phyloP scores from a whole-genome alignment of 2,113 vertebrate species.

The Tiliqua scincoides region DNA sequence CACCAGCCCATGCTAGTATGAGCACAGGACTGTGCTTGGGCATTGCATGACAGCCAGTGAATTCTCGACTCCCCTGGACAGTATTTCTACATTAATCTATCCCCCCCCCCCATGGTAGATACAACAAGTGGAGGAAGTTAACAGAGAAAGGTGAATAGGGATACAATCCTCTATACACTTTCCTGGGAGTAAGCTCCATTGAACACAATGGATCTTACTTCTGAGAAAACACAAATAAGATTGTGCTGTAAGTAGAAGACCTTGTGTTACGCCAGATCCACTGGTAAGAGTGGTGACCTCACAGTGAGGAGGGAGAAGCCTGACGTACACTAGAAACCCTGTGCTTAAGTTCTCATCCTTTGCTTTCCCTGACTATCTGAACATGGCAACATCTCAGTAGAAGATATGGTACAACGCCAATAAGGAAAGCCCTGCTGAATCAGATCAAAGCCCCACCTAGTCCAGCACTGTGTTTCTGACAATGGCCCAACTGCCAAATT shows the following conservation, averaged over 20 bases:
- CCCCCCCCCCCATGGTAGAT: not conserved
- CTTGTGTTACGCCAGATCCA: not conserved
- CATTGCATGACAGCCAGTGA: not conserved
- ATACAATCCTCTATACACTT: no score
- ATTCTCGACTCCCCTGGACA: not conserved
- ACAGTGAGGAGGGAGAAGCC: not conserved
- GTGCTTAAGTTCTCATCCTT: not conserved
- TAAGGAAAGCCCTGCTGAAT: no score
- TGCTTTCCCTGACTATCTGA: no score
- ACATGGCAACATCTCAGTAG: no score
- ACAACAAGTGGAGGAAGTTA: not conserved
- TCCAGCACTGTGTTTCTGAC: no score
- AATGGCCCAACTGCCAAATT: no score
- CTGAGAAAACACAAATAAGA: no score
- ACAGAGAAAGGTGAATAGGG: not conserved
- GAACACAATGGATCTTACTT: no score
- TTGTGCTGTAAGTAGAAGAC: no score
- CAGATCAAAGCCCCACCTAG: no score
- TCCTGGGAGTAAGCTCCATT: no score
- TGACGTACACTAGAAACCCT: not conserved
- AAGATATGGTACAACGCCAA: no score
- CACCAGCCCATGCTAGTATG: not conserved
- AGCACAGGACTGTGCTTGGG: not conserved
- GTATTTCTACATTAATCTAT: not conserved
- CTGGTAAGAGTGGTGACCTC: not conserved